Evolutionary conservation across 2,113 vertebrate species (phyloP), one percentile per base, ranked within the genome.

Genomic region (Corydoras maculifer): DNA sequence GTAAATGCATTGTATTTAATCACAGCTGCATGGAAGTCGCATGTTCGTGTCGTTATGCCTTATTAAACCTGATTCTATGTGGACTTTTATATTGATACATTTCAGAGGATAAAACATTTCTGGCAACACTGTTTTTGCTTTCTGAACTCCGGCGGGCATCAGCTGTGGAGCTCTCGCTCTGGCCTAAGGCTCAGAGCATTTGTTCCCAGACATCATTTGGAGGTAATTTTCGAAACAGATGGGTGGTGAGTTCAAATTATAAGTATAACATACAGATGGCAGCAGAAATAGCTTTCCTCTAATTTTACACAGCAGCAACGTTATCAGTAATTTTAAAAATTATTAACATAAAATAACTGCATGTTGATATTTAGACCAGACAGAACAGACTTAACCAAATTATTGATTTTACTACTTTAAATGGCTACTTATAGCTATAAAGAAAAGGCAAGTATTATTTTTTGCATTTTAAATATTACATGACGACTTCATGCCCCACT

Each of bases 11-110:
- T 53, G 10, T 53, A 53, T 10, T 53, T 53, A 10, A 53, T 4
- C 9, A 9, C 57, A 60, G 68, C n/a, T 49, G 58, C 43, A 29
- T 3, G 25, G 60, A 50, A 60, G 68, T 48, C 51, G 63, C 5
- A 48, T 15, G 43, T 43, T 8, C 2, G n/a, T 50, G 63, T 50
- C 63, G 2, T 43, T 43, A 51, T 65, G 48, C 15, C 43, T 65
- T 50, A 65, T 65, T 65, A 48, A 43, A 65, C 18, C 11, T 65
- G 43, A 65, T 51, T 48, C 15, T 51, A 10, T 15, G 15, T 65
- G 63, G 15, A 48, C 63, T 50, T 50, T 13, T 18, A 65, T 65
- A 65, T n/a, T 65, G 63, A 51, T 43, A 65, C 43, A 65, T 65
- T 50, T 15, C 43, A 50, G 63, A 15, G 48, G 48, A n/a, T n/a